These are phyloP conservation scores for Callyntrura guangdongensis DNA, from an alignment of 2,888 invertebrate genomes.

Conservation along the genomic window DNA sequence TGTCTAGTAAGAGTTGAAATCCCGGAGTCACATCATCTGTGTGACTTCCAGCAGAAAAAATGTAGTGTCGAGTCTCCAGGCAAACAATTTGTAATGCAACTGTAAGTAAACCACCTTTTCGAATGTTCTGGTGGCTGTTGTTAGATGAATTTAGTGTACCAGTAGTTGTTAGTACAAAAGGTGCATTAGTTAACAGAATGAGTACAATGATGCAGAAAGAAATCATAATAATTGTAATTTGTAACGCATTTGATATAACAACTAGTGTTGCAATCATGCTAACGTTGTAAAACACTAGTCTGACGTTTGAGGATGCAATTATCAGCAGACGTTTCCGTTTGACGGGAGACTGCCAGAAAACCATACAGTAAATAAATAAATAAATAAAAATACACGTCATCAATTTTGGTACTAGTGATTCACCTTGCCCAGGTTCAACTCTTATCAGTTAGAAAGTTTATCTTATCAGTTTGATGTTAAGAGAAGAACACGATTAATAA, in stretches of 20 bases:
- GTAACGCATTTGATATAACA: not conserved
- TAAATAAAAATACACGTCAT: too few relatives aligned
- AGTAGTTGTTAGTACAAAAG: not conserved
- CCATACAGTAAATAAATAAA: not conserved
- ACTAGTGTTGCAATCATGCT: not conserved
- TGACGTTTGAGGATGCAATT: slow-evolving; percentile 1
- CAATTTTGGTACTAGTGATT: not conserved
- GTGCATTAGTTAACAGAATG: not conserved
- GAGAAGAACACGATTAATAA: not conserved
- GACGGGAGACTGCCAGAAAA: not conserved
- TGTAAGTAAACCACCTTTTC: not conserved
- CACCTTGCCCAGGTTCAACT: slow-evolving; percentile 23
- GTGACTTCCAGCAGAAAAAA: not conserved
- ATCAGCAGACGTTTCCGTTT: slow-evolving; percentile 6
- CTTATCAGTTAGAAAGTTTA: not conserved
- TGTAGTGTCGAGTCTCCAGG: slow-evolving; percentile 64
- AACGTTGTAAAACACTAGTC: not conserved
- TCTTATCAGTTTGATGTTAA: not conserved
- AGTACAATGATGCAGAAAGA: too few relatives aligned
- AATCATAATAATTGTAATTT: not conserved
- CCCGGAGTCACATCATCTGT: slow-evolving; percentile 33
- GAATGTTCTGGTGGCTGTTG: not conserved
- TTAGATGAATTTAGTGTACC: not conserved
- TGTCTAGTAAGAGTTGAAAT: not conserved
- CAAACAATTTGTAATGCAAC: not conserved